Conservation (phyloP, 1,140 invertebrate species). For the Magallana ariakensis region DNA sequence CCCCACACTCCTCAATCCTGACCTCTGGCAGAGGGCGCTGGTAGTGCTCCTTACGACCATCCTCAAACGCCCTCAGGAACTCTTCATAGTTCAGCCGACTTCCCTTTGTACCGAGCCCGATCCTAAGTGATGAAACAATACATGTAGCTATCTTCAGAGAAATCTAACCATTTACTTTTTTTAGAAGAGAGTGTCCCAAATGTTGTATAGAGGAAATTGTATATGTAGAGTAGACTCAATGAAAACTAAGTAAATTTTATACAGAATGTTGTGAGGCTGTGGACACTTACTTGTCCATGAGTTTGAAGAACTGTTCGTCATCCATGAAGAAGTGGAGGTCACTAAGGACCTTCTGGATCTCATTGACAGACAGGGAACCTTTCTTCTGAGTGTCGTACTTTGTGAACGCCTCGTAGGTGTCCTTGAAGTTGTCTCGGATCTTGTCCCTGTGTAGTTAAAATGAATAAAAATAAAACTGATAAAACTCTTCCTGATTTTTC, state of each 20-base stretch:
- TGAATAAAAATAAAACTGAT: neutral
- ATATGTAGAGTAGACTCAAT: no score
- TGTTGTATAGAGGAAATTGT: no score
- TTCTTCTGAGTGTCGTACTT: slow-evolving; percentile 75
- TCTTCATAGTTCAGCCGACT: slow-evolving; percentile 73
- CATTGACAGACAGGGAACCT: slow-evolving; percentile 71
- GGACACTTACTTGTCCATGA: slow-evolving; percentile 73
- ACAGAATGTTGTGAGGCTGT: no score
- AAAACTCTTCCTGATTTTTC: no score
- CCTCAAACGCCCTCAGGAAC: slow-evolving; percentile 77
- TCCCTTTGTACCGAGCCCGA: slow-evolving; percentile 71
- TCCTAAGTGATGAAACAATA: slow-evolving; percentile 59
- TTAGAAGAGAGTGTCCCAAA: no score
- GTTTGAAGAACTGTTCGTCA: slow-evolving; percentile 75
- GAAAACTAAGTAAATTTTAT: no score
- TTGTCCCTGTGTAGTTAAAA: slow-evolving; percentile 69
- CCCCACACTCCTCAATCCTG: slow-evolving; percentile 64
- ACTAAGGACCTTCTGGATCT: slow-evolving; percentile 75
- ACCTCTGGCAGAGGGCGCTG: slow-evolving; percentile 60
- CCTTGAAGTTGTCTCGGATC: slow-evolving; percentile 74
- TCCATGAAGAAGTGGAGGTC: slow-evolving; percentile 75
- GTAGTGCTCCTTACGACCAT: slow-evolving; percentile 74
- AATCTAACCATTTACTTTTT: no score
- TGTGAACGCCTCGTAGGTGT: slow-evolving; percentile 74
- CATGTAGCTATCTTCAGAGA: no score